Evolutionary conservation across 2,797 vertebrate species (phyloP), one percentile per base, ranked within the genome.

Genomic region (Alcedo quadribrachys): DNA sequence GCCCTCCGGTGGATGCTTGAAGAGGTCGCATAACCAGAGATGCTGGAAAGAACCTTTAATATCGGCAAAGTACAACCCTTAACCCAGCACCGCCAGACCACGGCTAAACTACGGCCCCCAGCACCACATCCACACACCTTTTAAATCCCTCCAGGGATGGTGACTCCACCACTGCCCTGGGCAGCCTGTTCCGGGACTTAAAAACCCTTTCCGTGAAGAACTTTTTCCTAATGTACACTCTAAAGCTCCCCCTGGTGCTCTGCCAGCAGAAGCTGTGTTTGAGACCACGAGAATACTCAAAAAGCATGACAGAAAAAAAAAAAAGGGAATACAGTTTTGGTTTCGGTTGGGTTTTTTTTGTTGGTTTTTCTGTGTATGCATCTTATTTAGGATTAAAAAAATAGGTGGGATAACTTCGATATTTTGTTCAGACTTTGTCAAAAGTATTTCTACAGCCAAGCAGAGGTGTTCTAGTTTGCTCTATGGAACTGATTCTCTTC

Each of bases 1-100:
- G 92, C 95, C 83, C 90, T 95, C 92, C 67, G 15, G 79, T 87
- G 92, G 67, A 14, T 51, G 55, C n/a, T 63, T 37, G 37, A 22
- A 67, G 54, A 73, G 18, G 30, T 57, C 65, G 35, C 12, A 67
- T 16, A 48, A 27, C 19, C 45, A 20, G 12, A 20, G n/a, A 32
- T 8, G 16, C 48, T 50, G 65, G 46, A 67, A 67, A 25, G 27
- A 32, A 25, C 45, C 22, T 24, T n/a, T 22, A 33, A 27, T 8
- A 48, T 33, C 35, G 27, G 19, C 8, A n/a, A 24, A 28, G 32
- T 28, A 25, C 43, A 35, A 20, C 16, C 12, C 20, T n/a, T 22
- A 50, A 33, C 24, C 6, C 17, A 67, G 32, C 16, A 7, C 17
- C 10, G 45, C 45, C 32, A 50, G 24, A 20, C 25, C 32, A 15